phyloP scores from a whole-genome alignment of 2,113 vertebrate genomes.

The Ctenomys sociabilis region DNA sequence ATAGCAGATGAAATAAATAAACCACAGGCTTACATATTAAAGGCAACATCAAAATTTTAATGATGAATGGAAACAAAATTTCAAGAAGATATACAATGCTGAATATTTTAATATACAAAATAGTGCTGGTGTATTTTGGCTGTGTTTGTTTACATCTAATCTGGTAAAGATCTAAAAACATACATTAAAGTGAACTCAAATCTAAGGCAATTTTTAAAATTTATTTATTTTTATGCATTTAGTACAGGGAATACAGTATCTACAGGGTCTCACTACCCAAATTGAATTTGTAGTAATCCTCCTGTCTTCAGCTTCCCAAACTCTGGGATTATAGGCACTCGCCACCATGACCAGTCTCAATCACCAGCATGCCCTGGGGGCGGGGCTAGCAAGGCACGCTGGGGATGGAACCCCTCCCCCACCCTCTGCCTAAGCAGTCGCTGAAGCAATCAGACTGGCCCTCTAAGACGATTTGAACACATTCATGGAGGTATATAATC shows the following conservation, averaged over 20 bases:
- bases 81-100: not conserved
- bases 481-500: not conserved
- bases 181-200: not conserved
- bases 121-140: not conserved
- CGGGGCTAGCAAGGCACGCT: too few relatives aligned
- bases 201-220: not conserved
- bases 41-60: not conserved
- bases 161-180: not conserved
- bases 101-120: constrained; percentile 17
- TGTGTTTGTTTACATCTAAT: not conserved
- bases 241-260: too few relatives aligned
- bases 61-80: not conserved
- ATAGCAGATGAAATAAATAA: not conserved
- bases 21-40: not conserved
- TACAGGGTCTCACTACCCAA: too few relatives aligned
- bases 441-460: too few relatives aligned
- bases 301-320: too few relatives aligned
- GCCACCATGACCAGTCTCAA: too few relatives aligned
- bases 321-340: too few relatives aligned
- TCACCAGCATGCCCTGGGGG: too few relatives aligned
- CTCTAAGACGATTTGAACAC: not conserved
- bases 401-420: too few relatives aligned
- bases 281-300: too few relatives aligned
- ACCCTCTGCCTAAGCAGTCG: too few relatives aligned
- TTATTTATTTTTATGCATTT: too few relatives aligned